Percentiles rank a stretch among this genome's conserved stretches.
These are phyloP conservation scores for Gymnopithys bicolor DNA, from an alignment of 2,797 vertebrate species.

Conservation along the genomic window DNA sequence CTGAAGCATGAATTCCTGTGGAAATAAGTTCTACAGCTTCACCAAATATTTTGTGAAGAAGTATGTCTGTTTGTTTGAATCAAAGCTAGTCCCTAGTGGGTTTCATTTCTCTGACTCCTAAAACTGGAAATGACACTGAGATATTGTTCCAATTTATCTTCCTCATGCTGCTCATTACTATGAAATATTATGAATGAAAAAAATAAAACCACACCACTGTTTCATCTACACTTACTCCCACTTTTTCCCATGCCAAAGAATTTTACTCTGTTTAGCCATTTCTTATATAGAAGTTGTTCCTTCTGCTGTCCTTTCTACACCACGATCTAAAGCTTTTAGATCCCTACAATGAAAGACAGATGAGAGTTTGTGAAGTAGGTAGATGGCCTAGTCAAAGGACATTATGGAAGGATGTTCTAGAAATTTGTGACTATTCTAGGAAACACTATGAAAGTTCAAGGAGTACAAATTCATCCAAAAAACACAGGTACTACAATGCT, in stretches of 20 bases:
- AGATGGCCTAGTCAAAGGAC: neutral
- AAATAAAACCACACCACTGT: neutral
- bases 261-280: neutral
- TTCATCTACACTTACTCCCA: neutral
- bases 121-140: neutral
- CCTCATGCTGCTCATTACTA: neutral
- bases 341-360: fast-evolving
- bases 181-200: neutral
- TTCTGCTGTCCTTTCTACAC: neutral
- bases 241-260: neutral
- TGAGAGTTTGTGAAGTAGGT: neutral
- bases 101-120: neutral
- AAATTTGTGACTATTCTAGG: neutral
- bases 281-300: neutral
- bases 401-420: neutral
- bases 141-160: neutral
- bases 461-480: neutral
- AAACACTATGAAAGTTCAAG: neutral
- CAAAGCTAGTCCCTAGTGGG: neutral
- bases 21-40: neutral
- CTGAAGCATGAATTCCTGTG: neutral
- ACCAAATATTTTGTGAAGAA: neutral
- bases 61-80: neutral
- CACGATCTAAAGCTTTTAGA: neutral
- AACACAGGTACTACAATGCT: neutral